Evolutionary conservation across 2,113 vertebrate genomes (phyloP).

Genomic region (Scolopax mira): DNA sequence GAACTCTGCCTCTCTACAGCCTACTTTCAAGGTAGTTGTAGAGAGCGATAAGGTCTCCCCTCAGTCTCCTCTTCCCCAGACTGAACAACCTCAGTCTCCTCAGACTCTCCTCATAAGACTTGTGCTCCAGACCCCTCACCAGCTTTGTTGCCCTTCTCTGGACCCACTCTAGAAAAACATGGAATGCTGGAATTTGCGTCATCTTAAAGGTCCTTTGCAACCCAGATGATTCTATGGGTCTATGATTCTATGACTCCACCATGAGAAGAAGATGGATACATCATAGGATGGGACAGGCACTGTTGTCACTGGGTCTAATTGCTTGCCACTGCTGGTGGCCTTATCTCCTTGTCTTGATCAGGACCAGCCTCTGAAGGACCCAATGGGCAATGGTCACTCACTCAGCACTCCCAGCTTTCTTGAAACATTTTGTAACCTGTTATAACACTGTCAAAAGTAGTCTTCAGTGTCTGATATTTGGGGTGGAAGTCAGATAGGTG

Average conservation of each 20-base stretch:
- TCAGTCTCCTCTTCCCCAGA: no score
- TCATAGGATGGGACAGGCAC: background rate
- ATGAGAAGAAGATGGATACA: background rate
- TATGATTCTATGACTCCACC: background rate
- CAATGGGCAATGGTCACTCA: background rate
- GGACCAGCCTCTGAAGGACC: background rate
- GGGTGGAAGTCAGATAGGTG: background rate
- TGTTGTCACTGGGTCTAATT: fast-evolving
- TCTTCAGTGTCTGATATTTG: background rate
- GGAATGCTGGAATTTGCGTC: no score
- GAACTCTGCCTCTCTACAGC: no score
- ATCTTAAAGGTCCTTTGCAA: background rate
- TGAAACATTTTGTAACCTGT: background rate
- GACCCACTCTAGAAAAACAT: no score
- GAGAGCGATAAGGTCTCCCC: no score
- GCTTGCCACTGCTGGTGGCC: background rate
- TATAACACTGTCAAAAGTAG: background rate
- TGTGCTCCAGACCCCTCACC: no score
- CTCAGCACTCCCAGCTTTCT: background rate
- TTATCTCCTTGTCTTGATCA: background rate
- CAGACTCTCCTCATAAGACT: no score
- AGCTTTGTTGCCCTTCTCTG: no score
- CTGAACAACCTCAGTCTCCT: no score
- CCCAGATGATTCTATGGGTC: background rate
- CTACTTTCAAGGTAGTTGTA: no score